Base-by-base conservation (phyloP, 2,113 vertebrate species). In the Trachemys scripta region DNA sequence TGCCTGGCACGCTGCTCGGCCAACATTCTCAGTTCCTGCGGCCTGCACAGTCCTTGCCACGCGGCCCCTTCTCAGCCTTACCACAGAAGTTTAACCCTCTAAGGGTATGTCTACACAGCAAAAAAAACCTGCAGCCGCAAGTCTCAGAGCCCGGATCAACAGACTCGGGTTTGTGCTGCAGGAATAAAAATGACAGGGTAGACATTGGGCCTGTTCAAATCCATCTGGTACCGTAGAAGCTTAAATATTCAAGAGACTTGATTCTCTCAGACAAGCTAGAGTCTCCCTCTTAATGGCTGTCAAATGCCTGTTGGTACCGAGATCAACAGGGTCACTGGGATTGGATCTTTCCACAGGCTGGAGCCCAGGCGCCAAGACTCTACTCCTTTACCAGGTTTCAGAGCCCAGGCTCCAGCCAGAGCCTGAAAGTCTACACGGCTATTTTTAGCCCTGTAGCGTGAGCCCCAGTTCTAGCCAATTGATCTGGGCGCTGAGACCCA, bases 21-120 rank as follows among this genome's bases (percentile, higher is more conserved):
- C 96, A 96, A 96, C 95, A 96, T 96, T 97, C 96, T 96, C 22
- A 0, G 31, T 1, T 81, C 0, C 0, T 47, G 25, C 95, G 94
- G 93, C 88, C 49, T 35, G 29, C 49, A n/a, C 49, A n/a, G 50
- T 9, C 87, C 93, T 0, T 82, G 20, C 79, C 96, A 90, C 84
- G 85, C 69, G 49, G 9, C 88, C 25, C 51, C 94, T 69, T 6
- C 87, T 69, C 31, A 1, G 90, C 92, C n/a, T 11, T 13, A 10
- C 81, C 86, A 0, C 0, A 88, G 89, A 65, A 19, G 4, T 6
- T 95, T 93, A 95, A 95, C 96, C 85, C 90, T 54, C 2, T 31
- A 69, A 3, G n/a, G 35, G n/a, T 9, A 38, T 38, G n/a, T 38
- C 65, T 38, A 72, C n/a, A 2, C 57, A 62, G 5, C 27, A 62